phyloP scores from a whole-genome alignment of 2,888 invertebrate genomes.

The Conomelus anceps region DNA sequence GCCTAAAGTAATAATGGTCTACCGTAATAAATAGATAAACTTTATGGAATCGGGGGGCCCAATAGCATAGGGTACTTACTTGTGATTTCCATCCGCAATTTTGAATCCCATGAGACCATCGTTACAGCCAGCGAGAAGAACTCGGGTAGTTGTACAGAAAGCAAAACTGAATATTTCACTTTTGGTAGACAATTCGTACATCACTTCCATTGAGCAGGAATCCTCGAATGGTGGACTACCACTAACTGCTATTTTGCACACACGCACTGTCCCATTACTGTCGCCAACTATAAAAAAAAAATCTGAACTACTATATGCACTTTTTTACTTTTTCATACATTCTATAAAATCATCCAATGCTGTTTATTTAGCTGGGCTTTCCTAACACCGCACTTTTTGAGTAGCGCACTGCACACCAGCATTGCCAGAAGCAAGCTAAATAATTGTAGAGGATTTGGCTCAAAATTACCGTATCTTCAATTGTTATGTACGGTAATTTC shows the following conservation, averaged over 20 bases:
- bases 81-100: not conserved
- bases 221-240: slow-evolving; percentile 19
- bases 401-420: too few species aligned
- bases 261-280: slow-evolving; percentile 31
- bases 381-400: too few species aligned
- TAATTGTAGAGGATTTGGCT: too few species aligned
- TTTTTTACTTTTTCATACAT: too few species aligned
- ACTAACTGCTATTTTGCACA: slow-evolving; percentile 26
- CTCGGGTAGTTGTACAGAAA: slow-evolving; percentile 28
- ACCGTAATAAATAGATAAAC: too few species aligned
- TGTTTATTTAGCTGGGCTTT: too few species aligned
- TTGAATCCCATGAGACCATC: slow-evolving; percentile 29
- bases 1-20: too few species aligned
- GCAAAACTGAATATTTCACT: slow-evolving; percentile 31
- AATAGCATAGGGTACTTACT: not conserved
- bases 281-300: slow-evolving; percentile 30
- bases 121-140: slow-evolving; percentile 33
- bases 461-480: too few species aligned
- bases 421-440: too few species aligned
- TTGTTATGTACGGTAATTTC: too few species aligned
- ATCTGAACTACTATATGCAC: too few species aligned
- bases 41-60: not conserved
- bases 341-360: too few species aligned
- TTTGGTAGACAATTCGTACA: slow-evolving; percentile 22
- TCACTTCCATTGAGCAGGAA: not conserved